Base-by-base conservation (phyloP, 1,140 invertebrate genomes). In the Tetragnatha versicolor region DNA sequence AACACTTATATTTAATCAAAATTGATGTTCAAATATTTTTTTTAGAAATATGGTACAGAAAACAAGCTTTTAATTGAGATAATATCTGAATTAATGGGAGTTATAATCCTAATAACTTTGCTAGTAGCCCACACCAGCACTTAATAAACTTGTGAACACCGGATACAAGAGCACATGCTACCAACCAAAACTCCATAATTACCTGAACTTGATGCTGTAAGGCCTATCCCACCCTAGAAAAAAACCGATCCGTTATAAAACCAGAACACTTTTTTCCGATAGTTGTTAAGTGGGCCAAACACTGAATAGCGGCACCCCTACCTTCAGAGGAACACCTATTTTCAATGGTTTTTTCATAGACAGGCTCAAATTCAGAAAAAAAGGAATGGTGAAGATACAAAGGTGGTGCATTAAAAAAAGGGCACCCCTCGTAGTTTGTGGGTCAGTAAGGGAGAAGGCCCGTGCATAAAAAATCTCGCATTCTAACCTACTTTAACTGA, bases 161-260 rank as follows among this genome's bases (percentile, higher is more conserved):
- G 31, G 29, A 33, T 33, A 31, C 31, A 58, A 42, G 60, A 72
- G 53, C 69, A 72, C 69, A 35, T 72, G 69, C 37, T 58, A 37
- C 25, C 31, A 69, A 69, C 22, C 22, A 29, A 27, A 22, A 49
- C 53, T 31, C 55, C 25, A 72, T 45, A 58, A 72, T 72, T 72
- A 42, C 49, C 31, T 58, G 33, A 58, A 72, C 69, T 72, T 72
- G 69, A 31, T 72, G 53, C 29, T 58, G n/a, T 25, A 4, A 22
- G 10, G 37, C 51, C 51, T 27, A 58, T n/a, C 51, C 69, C 35
- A 55, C 33, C 17, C 55, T 22, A 72, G n/a, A n/a, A n/a, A n/a
- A n/a, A n/a, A n/a, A n/a, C n/a, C n/a, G 53, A 58, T 27, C 69
- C 69, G 69, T 72, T 72, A 39, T 29, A 58, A 72, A 72, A 72